Percentiles rank a stretch among this genome's conserved stretches.
These are phyloP conservation scores for Eubasilissa splendida DNA, from an alignment of 2,888 invertebrate species.

Conservation along the genomic window DNA sequence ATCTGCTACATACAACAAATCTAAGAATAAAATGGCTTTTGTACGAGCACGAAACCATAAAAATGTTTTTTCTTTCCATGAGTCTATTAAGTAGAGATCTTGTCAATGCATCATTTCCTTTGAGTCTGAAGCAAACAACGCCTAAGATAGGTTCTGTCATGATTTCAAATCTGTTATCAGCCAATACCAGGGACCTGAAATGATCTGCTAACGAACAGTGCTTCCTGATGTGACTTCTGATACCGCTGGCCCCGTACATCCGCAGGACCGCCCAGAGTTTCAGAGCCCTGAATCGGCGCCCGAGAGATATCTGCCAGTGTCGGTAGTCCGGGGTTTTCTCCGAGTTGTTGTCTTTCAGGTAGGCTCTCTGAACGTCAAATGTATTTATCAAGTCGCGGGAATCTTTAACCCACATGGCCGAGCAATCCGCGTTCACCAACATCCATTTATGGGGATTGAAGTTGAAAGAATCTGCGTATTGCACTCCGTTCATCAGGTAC, in stretches of 20 bases:
- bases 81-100: constrained; percentile 81
- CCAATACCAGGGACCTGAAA: constrained; percentile 81
- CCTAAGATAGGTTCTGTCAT: constrained; percentile 82
- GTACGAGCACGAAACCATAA: constrained; percentile 84
- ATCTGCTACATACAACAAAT: constrained; percentile 86
- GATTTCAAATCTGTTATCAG: constrained; percentile 86
- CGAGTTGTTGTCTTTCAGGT: constrained; percentile 83
- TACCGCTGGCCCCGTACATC: constrained; percentile 84
- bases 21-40: constrained; percentile 81
- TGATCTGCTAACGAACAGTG: constrained; percentile 83
- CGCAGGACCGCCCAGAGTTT: constrained; percentile 96
- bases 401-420: constrained; percentile 92
- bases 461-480: constrained; percentile 91
- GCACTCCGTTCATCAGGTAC: constrained; percentile 81
- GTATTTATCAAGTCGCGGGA: constrained; percentile 85
- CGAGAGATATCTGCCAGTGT: constrained; percentile 91
- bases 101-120: constrained; percentile 80
- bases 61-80: constrained; percentile 83
- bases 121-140: constrained; percentile 91
- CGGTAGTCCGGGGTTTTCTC: constrained; percentile 76
- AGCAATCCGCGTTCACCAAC: constrained; percentile 95
- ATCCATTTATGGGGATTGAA: constrained; percentile 98
- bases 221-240: constrained; percentile 83
- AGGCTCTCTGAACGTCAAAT: constrained; percentile 92
- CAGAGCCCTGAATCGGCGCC: constrained; percentile 89